A percentile compares a stretch with the other conserved stretches of the same genome.
Evolutionary conservation across 1,140 invertebrate species (phyloP).

Genomic region (Hirudo medicinalis): DNA sequence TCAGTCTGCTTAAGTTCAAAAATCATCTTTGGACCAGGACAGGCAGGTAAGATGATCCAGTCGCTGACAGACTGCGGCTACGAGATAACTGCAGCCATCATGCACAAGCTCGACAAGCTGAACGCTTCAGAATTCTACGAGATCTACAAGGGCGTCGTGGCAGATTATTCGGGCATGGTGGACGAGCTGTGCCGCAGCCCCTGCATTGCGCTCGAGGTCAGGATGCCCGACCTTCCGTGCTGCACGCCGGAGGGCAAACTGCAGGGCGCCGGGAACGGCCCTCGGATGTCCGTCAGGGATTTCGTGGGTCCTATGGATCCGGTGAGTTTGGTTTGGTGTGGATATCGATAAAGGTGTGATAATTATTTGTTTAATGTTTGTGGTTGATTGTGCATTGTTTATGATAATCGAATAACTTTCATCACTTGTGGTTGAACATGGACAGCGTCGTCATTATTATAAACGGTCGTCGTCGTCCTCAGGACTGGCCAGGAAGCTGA

Average conservation of each 20-base stretch:
- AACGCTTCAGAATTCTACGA: constrained; percentile 82
- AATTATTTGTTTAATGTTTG: not conserved
- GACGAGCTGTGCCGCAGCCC: constrained; percentile 64
- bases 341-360: not conserved
- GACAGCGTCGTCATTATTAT: not conserved
- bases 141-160: constrained; percentile 77
- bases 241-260: not conserved
- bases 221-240: constrained; percentile 46
- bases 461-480: not conserved
- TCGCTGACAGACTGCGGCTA: constrained; percentile 62
- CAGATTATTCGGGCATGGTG: constrained; percentile 52
- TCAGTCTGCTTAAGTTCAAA: constrained; percentile 7
- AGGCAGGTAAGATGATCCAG: constrained; percentile 55
- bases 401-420: not conserved
- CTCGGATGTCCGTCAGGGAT: constrained; percentile 56
- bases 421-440: not conserved
- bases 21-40: constrained; percentile 29
- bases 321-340: constrained; percentile 46
- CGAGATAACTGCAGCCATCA: constrained; percentile 57
- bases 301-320: constrained; percentile 75
- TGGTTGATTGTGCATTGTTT: not conserved
- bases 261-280: not conserved
- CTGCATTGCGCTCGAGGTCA: constrained; percentile 73
- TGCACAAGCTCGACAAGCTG: constrained; percentile 53
- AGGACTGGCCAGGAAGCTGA: constrained; percentile 69